Evolutionary conservation across 2,888 invertebrate species (phyloP).

Genomic region (Pegoplata infirma): DNA sequence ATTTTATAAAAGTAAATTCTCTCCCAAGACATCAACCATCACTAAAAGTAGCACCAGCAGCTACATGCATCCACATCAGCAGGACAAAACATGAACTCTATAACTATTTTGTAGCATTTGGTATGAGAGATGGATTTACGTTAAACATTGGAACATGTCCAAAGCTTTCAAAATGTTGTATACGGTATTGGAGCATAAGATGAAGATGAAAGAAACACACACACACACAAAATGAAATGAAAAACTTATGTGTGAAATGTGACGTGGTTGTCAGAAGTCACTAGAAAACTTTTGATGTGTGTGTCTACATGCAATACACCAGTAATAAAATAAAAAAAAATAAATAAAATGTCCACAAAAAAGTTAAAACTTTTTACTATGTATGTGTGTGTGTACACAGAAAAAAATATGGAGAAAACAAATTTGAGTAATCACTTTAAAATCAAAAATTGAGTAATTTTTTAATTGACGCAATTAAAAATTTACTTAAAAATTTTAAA

Average conservation of each 20-base stretch:
- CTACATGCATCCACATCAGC: not conserved
- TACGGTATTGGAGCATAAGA: not conserved
- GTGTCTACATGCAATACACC: constrained; percentile 65
- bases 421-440: no score
- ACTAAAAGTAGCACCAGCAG: constrained; percentile 43
- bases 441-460: no score
- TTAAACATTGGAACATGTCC: constrained; percentile 66
- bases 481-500: no score
- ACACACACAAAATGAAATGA: constrained; percentile 42
- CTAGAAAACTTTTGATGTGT: constrained; percentile 75
- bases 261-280: constrained; percentile 76
- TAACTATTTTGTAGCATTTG: constrained; percentile 20
- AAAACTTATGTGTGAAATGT: constrained; percentile 70
- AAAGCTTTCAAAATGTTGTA: constrained; percentile 50
- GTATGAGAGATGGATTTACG: constrained; percentile 53
- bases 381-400: no score
- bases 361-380: no score
- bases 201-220: constrained; percentile 12
- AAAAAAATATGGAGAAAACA: no score
- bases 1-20: constrained; percentile 64
- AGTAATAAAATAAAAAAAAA: not conserved
- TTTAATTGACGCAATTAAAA: no score
- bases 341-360: no score
- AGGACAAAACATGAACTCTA: constrained; percentile 41
- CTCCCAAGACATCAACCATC: constrained; percentile 68